These are phyloP conservation scores for Lepidotrigona ventralis DNA, from an alignment of 1,140 invertebrate species.

Conservation along the genomic window DNA sequence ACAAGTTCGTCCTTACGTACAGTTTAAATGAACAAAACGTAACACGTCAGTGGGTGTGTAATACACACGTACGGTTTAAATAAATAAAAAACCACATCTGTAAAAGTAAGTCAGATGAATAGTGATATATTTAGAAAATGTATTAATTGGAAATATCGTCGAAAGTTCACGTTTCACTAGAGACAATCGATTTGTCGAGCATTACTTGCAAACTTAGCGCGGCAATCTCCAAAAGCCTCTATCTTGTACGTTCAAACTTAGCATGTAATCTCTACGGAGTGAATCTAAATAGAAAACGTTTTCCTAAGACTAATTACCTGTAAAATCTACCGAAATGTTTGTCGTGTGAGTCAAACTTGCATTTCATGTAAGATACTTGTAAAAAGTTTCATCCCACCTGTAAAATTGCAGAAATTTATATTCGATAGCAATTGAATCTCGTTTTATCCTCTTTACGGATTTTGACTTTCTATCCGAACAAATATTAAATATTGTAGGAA, in stretches of 20 bases:
- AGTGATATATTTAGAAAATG: background rate
- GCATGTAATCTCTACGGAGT: background rate
- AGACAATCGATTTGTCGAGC: background rate
- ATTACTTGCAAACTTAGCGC: background rate
- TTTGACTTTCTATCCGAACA: background rate
- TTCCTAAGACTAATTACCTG: background rate
- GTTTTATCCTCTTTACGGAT: background rate
- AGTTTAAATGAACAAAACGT: background rate
- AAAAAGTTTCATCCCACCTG: background rate
- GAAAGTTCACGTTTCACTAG: background rate
- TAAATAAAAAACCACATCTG: background rate
- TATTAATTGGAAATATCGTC: background rate
- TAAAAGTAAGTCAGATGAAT: background rate
- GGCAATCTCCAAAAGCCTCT: background rate
- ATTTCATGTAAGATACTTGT: background rate
- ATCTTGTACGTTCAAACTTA: background rate
- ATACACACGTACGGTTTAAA: too few relatives aligned
- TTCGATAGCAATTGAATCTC: background rate
- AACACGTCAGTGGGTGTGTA: too few relatives aligned
- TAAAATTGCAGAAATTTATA: background rate
- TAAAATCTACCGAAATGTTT: background rate
- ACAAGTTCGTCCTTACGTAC: background rate
- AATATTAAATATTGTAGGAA: background rate
- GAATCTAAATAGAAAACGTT: constrained; percentile 17
- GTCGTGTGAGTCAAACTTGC: too few relatives aligned